These are phyloP conservation scores for Hylia prasina DNA, from an alignment of 2,113 vertebrate genomes.

Conservation along the genomic window DNA sequence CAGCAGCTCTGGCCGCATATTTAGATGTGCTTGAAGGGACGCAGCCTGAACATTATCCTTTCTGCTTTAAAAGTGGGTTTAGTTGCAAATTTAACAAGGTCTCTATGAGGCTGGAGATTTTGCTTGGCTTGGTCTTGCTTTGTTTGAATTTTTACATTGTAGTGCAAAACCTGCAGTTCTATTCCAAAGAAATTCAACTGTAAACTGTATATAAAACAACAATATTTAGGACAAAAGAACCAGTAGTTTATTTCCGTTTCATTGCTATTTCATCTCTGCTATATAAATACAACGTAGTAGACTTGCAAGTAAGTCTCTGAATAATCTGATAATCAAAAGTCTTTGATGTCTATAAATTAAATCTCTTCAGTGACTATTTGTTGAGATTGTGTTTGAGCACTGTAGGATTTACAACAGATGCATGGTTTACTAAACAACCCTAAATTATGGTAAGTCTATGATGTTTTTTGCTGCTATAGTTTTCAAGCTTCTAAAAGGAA, in stretches of 20 bases:
- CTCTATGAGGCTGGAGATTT: neutral
- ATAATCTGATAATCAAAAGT: conserved; percentile 24
- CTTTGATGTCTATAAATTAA: conserved; percentile 41
- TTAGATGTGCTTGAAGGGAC: neutral
- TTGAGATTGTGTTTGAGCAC: neutral
- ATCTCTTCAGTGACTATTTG: conserved; percentile 28
- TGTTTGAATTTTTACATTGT: neutral
- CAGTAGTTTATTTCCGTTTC: neutral
- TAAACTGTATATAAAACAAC: neutral
- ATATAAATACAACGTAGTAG: conserved; percentile 13
- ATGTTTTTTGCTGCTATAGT: neutral
- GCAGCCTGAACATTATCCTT: neutral
- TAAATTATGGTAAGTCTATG: neutral
- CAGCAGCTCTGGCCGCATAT: neutral
- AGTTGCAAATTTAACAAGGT: neutral
- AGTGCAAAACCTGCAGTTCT: neutral
- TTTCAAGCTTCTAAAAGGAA: neutral
- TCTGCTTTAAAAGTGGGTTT: neutral
- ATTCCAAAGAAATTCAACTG: neutral
- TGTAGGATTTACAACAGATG: neutral
- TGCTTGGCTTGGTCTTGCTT: neutral
- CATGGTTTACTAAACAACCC: neutral
- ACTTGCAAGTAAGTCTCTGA: conserved; percentile 21
- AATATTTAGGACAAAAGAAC: neutral
- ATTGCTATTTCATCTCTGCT: neutral